Percentiles rank a stretch among this genome's conserved stretches.
Conservation (phyloP, 2,797 vertebrate species). For the Tinamus major region DNA sequence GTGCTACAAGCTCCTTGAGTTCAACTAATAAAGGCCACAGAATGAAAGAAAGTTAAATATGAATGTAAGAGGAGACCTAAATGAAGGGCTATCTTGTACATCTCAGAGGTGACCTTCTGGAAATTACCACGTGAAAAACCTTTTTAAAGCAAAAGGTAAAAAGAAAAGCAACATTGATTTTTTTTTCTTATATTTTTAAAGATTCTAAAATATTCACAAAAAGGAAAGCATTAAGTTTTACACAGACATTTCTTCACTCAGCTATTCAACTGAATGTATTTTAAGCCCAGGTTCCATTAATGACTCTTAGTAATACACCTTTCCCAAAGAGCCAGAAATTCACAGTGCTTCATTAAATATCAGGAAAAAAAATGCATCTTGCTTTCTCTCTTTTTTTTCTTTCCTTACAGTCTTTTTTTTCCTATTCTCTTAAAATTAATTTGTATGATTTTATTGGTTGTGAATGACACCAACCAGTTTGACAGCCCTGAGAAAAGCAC, state of each 20-base stretch:
- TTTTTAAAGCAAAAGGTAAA: conserved; percentile 73
- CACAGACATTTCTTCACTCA: conserved; percentile 31
- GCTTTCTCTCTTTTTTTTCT: background rate
- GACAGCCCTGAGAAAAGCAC: conserved; percentile 27
- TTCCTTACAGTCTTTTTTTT: background rate
- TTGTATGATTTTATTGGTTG: conserved; percentile 43
- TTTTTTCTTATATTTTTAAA: conserved; percentile 37
- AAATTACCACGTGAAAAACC: conserved; percentile 69
- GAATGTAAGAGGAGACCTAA: conserved; percentile 86
- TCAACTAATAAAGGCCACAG: conserved; percentile 89
- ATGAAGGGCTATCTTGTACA: conserved; percentile 80
- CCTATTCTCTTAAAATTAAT: conserved; percentile 48
- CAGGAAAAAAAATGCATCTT: conserved; percentile 6
- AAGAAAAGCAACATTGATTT: conserved; percentile 39
- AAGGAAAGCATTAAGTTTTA: conserved; percentile 70
- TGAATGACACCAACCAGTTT: conserved; percentile 29
- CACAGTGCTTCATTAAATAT: conserved; percentile 25
- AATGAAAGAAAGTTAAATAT: conserved; percentile 87
- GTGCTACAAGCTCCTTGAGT: conserved; percentile 87
- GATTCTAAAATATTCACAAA: conserved; percentile 68
- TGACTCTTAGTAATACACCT: conserved; percentile 36
- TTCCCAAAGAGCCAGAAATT: conserved; percentile 39
- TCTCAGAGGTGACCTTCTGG: conserved; percentile 80
- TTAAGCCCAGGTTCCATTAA: conserved; percentile 57
- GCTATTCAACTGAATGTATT: conserved; percentile 55